Evolutionary conservation across 2,888 invertebrate species (phyloP).

Genomic region (Diarsia mendica): DNA sequence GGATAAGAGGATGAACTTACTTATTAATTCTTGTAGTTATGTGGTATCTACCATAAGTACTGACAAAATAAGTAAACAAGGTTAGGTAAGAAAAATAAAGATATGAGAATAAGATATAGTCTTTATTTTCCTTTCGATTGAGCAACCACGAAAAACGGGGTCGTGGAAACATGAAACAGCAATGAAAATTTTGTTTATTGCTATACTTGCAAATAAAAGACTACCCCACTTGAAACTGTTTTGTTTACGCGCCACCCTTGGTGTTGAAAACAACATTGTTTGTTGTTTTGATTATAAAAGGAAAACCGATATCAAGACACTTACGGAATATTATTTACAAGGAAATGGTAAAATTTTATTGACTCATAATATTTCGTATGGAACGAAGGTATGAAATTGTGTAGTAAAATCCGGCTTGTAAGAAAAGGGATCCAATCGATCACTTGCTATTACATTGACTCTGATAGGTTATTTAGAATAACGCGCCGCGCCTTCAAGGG

Average conservation of each 20-base stretch:
- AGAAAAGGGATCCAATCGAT: constrained; percentile 10
- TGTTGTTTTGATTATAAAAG: constrained; percentile 55
- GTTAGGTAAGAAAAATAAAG: too few relatives aligned
- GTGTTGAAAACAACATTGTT: constrained; percentile 58
- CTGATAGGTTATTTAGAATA: neutral
- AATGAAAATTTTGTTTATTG: constrained; percentile 42
- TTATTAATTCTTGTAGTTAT: too few relatives aligned
- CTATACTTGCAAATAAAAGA: constrained; percentile 32
- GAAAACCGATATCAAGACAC: constrained; percentile 19
- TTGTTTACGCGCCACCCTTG: constrained; percentile 58
- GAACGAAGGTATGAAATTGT: neutral
- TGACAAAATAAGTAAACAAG: neutral
- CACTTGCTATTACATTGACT: neutral
- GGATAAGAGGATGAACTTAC: neutral
- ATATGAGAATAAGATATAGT: too few relatives aligned
- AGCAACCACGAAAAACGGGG: constrained; percentile 48
- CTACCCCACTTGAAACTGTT: constrained; percentile 54
- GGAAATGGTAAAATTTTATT: constrained; percentile 3
- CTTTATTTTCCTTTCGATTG: constrained; percentile 19
- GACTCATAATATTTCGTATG: constrained; percentile 10
- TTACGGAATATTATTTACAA: constrained; percentile 7
- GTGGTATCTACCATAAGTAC: too few relatives aligned
- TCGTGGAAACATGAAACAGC: constrained; percentile 36
- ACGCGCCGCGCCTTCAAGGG: neutral
- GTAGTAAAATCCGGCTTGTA: constrained; percentile 3